These are phyloP conservation scores for Cygnus buccinator DNA, from an alignment of 2,113 vertebrate species.

Conservation along the genomic window DNA sequence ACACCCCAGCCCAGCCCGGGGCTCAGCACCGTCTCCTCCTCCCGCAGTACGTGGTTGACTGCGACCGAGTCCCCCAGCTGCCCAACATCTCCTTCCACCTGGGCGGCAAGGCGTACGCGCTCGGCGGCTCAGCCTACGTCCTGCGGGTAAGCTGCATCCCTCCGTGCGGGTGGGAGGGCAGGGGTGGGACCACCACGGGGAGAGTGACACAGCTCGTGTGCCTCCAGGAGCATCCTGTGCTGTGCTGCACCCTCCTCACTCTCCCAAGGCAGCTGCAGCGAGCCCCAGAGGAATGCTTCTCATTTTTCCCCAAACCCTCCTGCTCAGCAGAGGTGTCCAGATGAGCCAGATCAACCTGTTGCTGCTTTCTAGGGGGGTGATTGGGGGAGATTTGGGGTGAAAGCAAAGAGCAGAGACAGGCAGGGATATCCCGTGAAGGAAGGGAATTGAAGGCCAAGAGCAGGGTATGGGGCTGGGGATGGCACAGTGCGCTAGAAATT, in stretches of 20 bases:
- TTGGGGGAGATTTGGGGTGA: not conserved
- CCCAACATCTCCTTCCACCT: slow-evolving; percentile 92
- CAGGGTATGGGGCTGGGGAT: not conserved
- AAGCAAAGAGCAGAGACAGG: not conserved
- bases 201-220: not conserved
- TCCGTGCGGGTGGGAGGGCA: accelerated
- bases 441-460: accelerated
- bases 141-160: slow-evolving; percentile 80
- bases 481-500: accelerated
- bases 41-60: slow-evolving; percentile 88
- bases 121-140: slow-evolving; percentile 87
- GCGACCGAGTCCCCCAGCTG: slow-evolving; percentile 83
- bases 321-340: accelerated
- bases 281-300: not conserved
- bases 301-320: accelerated
- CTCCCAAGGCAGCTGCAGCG: accelerated
- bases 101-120: slow-evolving; percentile 82
- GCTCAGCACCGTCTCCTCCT: not conserved
- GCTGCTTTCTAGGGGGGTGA: too few species aligned
- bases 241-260: not conserved
- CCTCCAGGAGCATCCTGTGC: not conserved
- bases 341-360: not conserved
- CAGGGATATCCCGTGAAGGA: not conserved
- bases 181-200: not conserved
- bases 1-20: not conserved